Evolutionary conservation across 2,888 invertebrate genomes (phyloP), one percentile per base, ranked within the genome.

Genomic region (Cyclophora punctaria): DNA sequence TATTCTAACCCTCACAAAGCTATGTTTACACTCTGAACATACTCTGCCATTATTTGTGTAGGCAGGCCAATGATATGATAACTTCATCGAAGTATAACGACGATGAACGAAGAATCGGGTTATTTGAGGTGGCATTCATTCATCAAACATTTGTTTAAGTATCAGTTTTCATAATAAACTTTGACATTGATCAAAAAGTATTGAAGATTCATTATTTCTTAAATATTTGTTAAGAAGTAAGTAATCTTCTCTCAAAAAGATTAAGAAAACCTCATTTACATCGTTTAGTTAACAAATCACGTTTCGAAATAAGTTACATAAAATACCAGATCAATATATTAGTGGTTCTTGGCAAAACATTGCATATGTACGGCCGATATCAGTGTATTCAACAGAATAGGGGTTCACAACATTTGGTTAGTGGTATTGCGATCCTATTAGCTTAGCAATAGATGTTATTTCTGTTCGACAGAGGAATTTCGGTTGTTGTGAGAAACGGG

Each of bases 331-430:
- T 20, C 20, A 20, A 20, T 20, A 20, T 20, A 20, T 20, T 20
- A 20, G 20, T 20, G 20, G 20, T 20, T 20, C 20, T 20, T 20
- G 20, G 48, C 54, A 63, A 52, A 52, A 56, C 56, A 58, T 56
- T 69, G 68, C 67, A 72, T 44, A 67, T 66, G 57, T 65, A 68
- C 68, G 63, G 63, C 66, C 66, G 69, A 71, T 73, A 75, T 73
- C 72, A 67, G 59, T 73, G 66, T 69, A 67, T 75, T 68, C 63
- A 69, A 71, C 64, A 60, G 65, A 72, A 74, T 71, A 74, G 71
- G 73, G 72, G 69, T 64, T 66, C 63, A 53, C 37, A 60, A 58
- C 52, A 63, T 63, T 64, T 62, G 67, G 47, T 46, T 46, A 33
- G 34, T n/a, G 6, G 4, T 50, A 55, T 52, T 46, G 48, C 47